Conservation (phyloP, 2,888 invertebrate genomes). For the Phragmatobia fuliginosa region DNA sequence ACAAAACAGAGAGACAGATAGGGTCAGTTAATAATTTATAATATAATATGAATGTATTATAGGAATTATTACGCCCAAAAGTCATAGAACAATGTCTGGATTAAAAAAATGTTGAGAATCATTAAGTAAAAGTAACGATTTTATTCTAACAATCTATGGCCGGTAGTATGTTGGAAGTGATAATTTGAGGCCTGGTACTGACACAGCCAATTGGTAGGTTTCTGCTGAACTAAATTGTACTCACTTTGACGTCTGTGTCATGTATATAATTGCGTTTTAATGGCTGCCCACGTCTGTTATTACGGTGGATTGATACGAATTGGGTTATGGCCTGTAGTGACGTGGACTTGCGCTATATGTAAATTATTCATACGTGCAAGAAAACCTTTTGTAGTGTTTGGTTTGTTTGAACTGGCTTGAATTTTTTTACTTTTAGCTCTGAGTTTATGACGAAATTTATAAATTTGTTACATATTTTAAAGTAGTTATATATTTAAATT, state of each 20-base stretch:
- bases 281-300: conserved; percentile 34
- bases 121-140: neutral
- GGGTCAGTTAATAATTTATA: too few species aligned
- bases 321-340: conserved; percentile 12
- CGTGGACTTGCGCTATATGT: conserved; percentile 4
- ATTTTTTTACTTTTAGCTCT: too few species aligned
- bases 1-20: too few species aligned
- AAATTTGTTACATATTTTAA: too few species aligned
- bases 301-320: conserved; percentile 23
- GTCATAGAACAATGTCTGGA: too few species aligned
- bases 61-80: too few species aligned
- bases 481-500: too few species aligned
- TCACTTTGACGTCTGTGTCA: conserved; percentile 40
- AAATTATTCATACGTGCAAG: too few species aligned
- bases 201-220: conserved; percentile 27
- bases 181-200: conserved; percentile 23
- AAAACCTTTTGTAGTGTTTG: too few species aligned
- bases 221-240: conserved; percentile 35
- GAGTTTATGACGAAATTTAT: too few species aligned
- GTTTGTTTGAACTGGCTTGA: too few species aligned
- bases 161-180: conserved; percentile 14
- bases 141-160: conserved; percentile 22
- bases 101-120: conserved; percentile 15
- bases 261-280: conserved; percentile 47
- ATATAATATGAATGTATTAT: too few species aligned